A percentile compares a stretch with the other conserved stretches of the same genome.
Conservation (phyloP, 64 coral and sea anemone genomes). For the Trachythela sp. region DNA sequence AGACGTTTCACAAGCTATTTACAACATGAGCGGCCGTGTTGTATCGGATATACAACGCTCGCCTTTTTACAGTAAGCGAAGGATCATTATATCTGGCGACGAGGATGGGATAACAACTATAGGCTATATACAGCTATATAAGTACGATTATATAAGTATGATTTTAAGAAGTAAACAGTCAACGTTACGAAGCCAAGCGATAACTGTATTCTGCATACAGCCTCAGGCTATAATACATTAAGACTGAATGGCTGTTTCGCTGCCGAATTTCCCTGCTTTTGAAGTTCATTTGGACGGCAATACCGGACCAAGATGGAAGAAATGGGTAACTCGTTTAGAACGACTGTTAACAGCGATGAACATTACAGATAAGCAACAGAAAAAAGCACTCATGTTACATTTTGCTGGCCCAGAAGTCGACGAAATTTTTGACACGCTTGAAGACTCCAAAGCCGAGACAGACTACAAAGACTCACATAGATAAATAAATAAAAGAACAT, state of each 20-base stretch:
- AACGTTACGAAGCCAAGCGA: too few species aligned
- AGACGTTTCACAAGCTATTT: too few species aligned
- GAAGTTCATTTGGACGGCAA: slow-evolving; percentile 51
- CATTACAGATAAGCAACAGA: slow-evolving; percentile 24
- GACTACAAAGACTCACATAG: slow-evolving; percentile 32
- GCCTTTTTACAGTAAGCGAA: too few species aligned
- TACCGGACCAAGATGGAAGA: slow-evolving; percentile 50
- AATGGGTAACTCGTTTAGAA: slow-evolving; percentile 57
- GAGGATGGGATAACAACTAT: slow-evolving; percentile 23
- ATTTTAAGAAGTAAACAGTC: too few species aligned
- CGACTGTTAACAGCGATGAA: slow-evolving; percentile 13
- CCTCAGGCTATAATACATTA: background rate
- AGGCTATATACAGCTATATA: background rate
- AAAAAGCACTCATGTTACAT: slow-evolving; percentile 58
- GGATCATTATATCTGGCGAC: slow-evolving; percentile 64
- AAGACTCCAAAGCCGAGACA: slow-evolving; percentile 49
- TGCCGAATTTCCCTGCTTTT: slow-evolving; percentile 53
- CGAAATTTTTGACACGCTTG: slow-evolving; percentile 56
- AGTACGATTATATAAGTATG: background rate
- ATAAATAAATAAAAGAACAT: slow-evolving; percentile 33
- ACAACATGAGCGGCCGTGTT: too few species aligned
- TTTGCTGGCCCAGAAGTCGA: slow-evolving; percentile 49
- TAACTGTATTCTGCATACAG: background rate
- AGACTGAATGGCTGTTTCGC: slow-evolving; percentile 3
- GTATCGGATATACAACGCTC: too few species aligned